A percentile compares a stretch with the other conserved stretches of the same genome.
These are phyloP conservation scores for Thaleichthys pacificus DNA, from an alignment of 2,797 vertebrate genomes.

Conservation along the genomic window DNA sequence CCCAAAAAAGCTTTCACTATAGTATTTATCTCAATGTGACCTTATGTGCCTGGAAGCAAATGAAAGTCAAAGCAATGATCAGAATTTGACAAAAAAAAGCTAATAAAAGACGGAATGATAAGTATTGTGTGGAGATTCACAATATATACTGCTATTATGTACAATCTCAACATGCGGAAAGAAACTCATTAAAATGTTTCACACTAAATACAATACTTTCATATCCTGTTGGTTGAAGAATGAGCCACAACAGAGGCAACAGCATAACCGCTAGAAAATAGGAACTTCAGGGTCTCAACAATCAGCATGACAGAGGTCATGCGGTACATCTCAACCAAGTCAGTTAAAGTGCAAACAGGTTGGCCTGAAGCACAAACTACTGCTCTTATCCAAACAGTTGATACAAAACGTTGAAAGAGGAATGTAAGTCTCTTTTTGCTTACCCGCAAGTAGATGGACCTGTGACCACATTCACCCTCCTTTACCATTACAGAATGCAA, in stretches of 20 bases:
- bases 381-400: background rate
- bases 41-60: constrained; percentile 24
- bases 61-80: constrained; percentile 20
- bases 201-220: background rate
- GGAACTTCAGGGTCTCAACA: background rate
- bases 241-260: background rate
- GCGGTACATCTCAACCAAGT: background rate
- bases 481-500: background rate
- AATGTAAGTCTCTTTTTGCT: too few species aligned
- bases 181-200: background rate
- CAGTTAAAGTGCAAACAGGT: background rate
- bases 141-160: constrained; percentile 8
- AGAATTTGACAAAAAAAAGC: background rate
- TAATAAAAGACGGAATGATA: constrained; percentile 12
- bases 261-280: background rate
- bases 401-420: background rate
- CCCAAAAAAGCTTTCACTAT: constrained; percentile 26
- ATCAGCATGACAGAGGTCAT: background rate
- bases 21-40: constrained; percentile 45
- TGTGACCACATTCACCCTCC: background rate
- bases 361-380: background rate
- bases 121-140: background rate
- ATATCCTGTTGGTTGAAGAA: background rate
- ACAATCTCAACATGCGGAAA: background rate
- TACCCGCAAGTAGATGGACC: too few species aligned